These are phyloP conservation scores for Trachelus iudaicus DNA, from an alignment of 2,888 invertebrate species.

Conservation along the genomic window DNA sequence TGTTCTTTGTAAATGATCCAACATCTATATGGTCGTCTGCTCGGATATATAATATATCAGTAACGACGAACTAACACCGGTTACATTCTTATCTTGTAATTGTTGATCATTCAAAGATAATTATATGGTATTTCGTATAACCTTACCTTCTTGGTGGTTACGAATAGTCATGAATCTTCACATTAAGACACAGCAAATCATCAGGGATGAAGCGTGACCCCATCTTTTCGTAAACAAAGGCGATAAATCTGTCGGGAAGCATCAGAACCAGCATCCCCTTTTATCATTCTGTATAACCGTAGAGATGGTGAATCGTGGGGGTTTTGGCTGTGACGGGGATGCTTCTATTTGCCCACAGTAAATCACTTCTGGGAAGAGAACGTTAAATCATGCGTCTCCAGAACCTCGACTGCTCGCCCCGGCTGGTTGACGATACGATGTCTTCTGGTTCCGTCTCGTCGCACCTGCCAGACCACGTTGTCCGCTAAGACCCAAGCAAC, in stretches of 20 bases:
- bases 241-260: neutral
- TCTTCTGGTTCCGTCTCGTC: constrained; percentile 22
- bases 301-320: neutral
- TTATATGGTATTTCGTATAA: neutral
- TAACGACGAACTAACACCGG: neutral
- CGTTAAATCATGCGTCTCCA: neutral
- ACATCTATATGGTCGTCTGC: neutral
- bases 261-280: neutral
- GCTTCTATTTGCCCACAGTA: constrained; percentile 13
- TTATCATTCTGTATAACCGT: neutral
- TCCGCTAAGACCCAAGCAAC: neutral
- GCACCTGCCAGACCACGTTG: constrained; percentile 23
- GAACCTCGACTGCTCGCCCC: constrained; percentile 24
- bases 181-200: neutral
- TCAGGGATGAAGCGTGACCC: neutral
- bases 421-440: constrained; percentile 18
- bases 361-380: constrained; percentile 15
- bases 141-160: neutral
- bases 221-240: neutral
- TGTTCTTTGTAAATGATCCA: neutral
- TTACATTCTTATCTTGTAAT: neutral
- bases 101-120: neutral
- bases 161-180: neutral
- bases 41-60: too few relatives aligned
- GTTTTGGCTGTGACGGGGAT: neutral